These are phyloP conservation scores for Arctocebus calabarensis DNA, from an alignment of 2,797 vertebrate genomes.

Conservation along the genomic window DNA sequence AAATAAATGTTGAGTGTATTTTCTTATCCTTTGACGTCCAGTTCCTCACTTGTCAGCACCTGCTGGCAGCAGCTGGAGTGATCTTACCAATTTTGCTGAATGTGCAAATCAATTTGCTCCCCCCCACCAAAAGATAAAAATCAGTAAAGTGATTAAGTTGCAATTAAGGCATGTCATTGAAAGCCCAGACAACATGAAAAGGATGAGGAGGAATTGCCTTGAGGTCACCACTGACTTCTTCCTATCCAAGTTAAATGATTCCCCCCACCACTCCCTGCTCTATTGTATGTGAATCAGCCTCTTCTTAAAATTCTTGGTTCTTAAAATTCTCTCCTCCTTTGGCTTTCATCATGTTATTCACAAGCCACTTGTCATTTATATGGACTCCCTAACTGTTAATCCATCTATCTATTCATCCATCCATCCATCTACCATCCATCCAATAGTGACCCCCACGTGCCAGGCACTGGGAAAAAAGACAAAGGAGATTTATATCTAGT, in stretches of 20 bases:
- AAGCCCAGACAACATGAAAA: slow-evolving; percentile 43
- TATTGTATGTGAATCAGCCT: background rate
- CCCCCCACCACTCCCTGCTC: background rate
- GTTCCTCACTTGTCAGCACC: slow-evolving; percentile 71
- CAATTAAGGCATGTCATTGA: slow-evolving; percentile 62
- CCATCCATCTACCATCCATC: background rate
- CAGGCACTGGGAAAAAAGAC: slow-evolving; percentile 39
- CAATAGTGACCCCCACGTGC: background rate
- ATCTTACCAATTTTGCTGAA: slow-evolving; percentile 61
- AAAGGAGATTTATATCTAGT: slow-evolving; percentile 29
- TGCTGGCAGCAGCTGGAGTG: slow-evolving; percentile 67
- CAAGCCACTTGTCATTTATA: background rate
- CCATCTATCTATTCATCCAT: background rate
- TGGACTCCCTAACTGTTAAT: background rate
- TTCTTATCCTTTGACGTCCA: slow-evolving; percentile 52
- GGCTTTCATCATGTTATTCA: background rate
- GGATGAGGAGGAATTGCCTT: background rate
- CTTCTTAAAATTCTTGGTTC: background rate
- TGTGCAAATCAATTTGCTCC: slow-evolving; percentile 77
- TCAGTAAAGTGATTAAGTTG: slow-evolving; percentile 71
- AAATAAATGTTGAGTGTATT: slow-evolving; percentile 65
- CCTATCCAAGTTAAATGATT: background rate
- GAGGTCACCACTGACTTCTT: slow-evolving; percentile 39
- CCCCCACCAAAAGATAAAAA: slow-evolving; percentile 66
- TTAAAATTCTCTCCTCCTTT: slow-evolving; percentile 9